Conservation (phyloP, 2,797 vertebrate species). For the Diglossa cyanea region DNA sequence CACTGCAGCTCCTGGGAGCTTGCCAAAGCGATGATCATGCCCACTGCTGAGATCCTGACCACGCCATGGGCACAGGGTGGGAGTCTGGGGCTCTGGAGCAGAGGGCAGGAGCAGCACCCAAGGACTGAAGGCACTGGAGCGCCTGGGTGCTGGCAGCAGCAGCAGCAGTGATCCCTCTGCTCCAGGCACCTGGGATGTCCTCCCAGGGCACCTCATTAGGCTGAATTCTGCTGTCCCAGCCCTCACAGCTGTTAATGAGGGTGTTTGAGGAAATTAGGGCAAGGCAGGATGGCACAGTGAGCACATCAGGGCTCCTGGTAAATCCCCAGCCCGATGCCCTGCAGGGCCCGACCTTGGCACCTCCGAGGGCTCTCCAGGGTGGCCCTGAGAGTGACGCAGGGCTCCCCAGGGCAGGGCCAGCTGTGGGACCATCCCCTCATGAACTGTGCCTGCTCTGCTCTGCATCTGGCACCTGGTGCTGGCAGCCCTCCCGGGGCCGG, state of each 20-base stretch:
- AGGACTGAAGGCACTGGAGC: not conserved
- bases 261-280: not conserved
- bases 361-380: accelerated
- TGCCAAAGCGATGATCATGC: not conserved
- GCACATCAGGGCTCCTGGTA: not conserved
- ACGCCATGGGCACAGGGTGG: accelerated
- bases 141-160: not conserved
- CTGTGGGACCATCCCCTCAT: not conserved
- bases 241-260: not conserved
- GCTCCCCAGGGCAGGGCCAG: not conserved
- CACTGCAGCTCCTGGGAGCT: slow-evolving; percentile 16
- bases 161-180: not conserved
- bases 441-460: not conserved
- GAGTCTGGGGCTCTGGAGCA: accelerated
- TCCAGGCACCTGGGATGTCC: not conserved
- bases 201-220: not conserved
- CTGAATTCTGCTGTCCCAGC: not conserved
- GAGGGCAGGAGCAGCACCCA: not conserved
- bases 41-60: not conserved
- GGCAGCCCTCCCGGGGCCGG: accelerated
- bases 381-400: accelerated
- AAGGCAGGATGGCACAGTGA: not conserved
- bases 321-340: accelerated
- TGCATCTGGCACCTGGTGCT: accelerated
- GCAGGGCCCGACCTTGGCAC: not conserved